A percentile compares a stretch with the other conserved stretches of the same genome.
Conservation (phyloP, 1,140 invertebrate genomes). For the Vanessa atalanta region DNA sequence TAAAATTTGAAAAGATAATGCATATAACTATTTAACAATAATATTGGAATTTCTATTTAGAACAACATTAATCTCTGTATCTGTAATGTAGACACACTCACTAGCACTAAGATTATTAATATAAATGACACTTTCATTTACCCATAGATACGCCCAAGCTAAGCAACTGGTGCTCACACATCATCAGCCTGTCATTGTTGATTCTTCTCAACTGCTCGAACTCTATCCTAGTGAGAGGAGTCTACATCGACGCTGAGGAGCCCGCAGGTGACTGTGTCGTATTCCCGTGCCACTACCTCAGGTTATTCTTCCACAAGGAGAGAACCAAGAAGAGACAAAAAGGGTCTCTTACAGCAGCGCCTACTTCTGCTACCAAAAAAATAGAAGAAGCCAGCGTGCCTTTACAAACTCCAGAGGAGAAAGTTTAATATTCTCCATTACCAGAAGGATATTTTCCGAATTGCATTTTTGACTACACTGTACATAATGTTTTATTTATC, state of each 20-base stretch:
- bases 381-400: constrained; percentile 66
- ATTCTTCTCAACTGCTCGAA: constrained; percentile 92
- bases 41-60: no score
- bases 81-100: no score
- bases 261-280: constrained; percentile 89
- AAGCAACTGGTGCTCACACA: constrained; percentile 89
- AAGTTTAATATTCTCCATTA: constrained; percentile 50
- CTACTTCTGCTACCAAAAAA: constrained; percentile 48
- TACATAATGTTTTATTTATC: constrained; percentile 7
- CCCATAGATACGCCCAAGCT: constrained; percentile 83
- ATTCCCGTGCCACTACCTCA: constrained; percentile 90
- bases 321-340: constrained; percentile 82
- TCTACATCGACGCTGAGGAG: constrained; percentile 92
- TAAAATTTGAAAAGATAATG: no score
- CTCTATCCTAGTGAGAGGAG: constrained; percentile 90
- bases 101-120: no score
- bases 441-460: background rate
- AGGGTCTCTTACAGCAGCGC: constrained; percentile 57
- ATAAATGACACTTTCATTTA: constrained; percentile 4
- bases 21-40: no score
- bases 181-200: constrained; percentile 86
- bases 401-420: constrained; percentile 67
- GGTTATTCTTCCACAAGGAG: constrained; percentile 87
- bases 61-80: no score
- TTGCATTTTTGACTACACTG: constrained; percentile 1